Percentiles rank a stretch among this genome's conserved stretches.
Evolutionary conservation across 2,888 invertebrate genomes (phyloP).

Genomic region (Agonopterix alstromeriana): DNA sequence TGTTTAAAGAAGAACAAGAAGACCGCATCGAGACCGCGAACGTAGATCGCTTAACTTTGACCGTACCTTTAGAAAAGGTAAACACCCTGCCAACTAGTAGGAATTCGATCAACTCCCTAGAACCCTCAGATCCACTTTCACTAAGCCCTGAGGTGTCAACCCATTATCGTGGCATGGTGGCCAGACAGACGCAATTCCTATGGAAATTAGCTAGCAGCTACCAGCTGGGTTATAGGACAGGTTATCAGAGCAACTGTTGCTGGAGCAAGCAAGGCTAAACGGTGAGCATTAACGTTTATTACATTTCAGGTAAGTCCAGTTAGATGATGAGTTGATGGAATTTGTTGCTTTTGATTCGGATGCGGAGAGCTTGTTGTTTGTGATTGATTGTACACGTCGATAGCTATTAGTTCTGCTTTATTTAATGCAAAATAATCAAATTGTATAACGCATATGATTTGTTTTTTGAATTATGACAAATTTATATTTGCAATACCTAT

Average conservation of each 20-base stretch:
- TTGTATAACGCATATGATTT: too few species aligned
- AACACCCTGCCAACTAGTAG: neutral
- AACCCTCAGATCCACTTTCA: conserved; percentile 41
- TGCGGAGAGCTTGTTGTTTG: neutral
- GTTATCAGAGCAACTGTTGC: conserved; percentile 10
- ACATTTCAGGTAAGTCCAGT: conserved; percentile 46
- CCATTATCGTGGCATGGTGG: conserved; percentile 42
- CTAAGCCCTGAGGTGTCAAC: conserved; percentile 45
- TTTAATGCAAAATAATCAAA: too few species aligned
- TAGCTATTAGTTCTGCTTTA: too few species aligned
- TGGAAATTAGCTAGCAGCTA: conserved; percentile 42
- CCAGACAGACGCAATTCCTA: conserved; percentile 58
- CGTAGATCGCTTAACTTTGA: neutral
- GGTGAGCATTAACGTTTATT: conserved; percentile 41
- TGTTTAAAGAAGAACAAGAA: too few species aligned
- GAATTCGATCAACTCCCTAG: neutral
- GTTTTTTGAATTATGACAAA: too few species aligned
- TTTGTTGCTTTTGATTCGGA: neutral
- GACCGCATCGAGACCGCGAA: too few species aligned
- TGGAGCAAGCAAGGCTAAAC: conserved; percentile 23
- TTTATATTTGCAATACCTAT: too few species aligned
- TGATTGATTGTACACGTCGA: neutral
- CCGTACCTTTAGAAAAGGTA: neutral
- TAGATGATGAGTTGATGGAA: conserved; percentile 12
- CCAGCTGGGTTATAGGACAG: conserved; percentile 29